Conservation (phyloP, 2,888 invertebrate genomes). For the Diplolepis rosae region DNA sequence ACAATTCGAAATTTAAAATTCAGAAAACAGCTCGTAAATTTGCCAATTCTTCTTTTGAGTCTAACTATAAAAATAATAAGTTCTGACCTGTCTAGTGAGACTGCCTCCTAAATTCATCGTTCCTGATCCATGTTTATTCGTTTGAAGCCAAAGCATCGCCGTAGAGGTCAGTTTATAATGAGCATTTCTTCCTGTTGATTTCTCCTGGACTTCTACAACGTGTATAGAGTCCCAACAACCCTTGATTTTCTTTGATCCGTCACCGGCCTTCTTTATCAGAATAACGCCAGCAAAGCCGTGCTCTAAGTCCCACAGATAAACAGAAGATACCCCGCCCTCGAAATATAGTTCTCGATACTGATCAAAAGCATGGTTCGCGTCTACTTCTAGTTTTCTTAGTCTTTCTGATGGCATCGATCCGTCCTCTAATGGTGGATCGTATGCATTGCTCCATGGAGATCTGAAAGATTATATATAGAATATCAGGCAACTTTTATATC, state of each 20-base stretch:
- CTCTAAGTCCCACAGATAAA: conserved; percentile 99
- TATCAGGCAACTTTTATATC: no score
- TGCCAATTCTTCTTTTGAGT: no score
- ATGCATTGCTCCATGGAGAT: conserved; percentile 99
- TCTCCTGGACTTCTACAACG: conserved; percentile 98
- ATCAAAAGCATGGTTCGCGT: conserved; percentile 98
- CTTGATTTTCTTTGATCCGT: conserved; percentile 98
- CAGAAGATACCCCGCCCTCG: conserved; percentile 99
- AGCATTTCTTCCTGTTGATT: conserved; percentile 93
- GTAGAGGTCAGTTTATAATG: conserved; percentile 99
- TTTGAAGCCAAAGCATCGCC: conserved; percentile 99
- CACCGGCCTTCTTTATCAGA: conserved; percentile 98
- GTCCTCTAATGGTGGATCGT: conserved; percentile 98
- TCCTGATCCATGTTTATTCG: conserved; percentile 96
- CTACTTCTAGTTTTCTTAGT: conserved; percentile 95
- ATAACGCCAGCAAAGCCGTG: conserved; percentile 99
- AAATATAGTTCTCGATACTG: conserved; percentile 99
- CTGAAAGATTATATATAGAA: no score
- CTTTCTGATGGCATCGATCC: conserved; percentile 98
- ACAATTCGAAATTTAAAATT: no score
- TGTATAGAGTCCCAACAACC: conserved; percentile 99
- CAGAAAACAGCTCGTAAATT: no score
- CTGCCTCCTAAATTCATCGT: conserved; percentile 99
- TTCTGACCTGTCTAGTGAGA: conserved; percentile 91
- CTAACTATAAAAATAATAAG: no score